Evolutionary conservation across 1,140 invertebrate genomes (phyloP), one percentile per base, ranked within the genome.

Genomic region (Plectus sambesii): DNA sequence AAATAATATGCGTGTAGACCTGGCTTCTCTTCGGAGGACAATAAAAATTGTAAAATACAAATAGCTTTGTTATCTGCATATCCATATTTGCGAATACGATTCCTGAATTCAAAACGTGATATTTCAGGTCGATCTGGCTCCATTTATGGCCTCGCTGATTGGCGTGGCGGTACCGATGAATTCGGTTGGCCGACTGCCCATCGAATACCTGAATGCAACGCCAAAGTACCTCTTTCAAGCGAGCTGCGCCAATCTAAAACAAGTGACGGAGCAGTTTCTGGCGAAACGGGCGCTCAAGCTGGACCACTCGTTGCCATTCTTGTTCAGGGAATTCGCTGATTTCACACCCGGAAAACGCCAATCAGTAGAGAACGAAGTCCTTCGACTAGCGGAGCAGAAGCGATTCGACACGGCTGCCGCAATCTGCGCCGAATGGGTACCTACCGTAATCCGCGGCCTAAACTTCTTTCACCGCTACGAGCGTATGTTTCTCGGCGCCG

Each of bases 141-240:
- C 89, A 4, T 62, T 97, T 0, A 84, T 96, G 78, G 77, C 90
- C 3, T 77, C 81, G 40, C 68, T 96, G 41, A 71, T 93, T 39
- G 87, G 87, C 8, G 76, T 85, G 49, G 76, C 86, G 25, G 81
- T 88, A 55, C 90, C 92, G 26, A 79, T 84, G 27, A 93, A 98
- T 73, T 88, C 81, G 69, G 79, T 87, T 69, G 89, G 85, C 74
- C 76, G 76, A 73, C 59, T 55, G 8, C 59, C 64, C 20, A 30
- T 60, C 12, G n/a, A 51, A 27, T 33, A 62, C 20, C 26, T 68
- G 42, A 39, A 47, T 6, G 39, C 53, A 8, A 37, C 50, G 3
- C 39, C 59, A 9, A 56, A 50, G 42, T 63, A 56, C 38, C 51
- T 53, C 23, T 69, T 53, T 42, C 36, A 41, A 30, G 56, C 39